Evolutionary conservation across 2,113 vertebrate genomes (phyloP), one percentile per base, ranked within the genome.

Genomic region (Pandion haliaetus): DNA sequence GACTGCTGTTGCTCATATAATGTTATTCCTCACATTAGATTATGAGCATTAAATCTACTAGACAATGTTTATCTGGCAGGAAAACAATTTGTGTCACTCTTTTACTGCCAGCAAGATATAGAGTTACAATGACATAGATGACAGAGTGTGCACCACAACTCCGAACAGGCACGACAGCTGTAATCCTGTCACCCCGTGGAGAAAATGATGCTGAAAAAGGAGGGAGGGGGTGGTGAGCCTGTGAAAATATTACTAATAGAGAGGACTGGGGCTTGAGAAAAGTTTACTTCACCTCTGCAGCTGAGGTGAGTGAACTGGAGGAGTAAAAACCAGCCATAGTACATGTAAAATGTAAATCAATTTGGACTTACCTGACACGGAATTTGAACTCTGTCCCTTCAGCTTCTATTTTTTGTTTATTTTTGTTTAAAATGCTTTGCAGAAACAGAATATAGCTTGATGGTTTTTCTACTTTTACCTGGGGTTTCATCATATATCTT

Each of bases 21-120:
- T 83, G 59, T 90, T 90, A 93, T 90, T 92, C 74, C 76, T 92
- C 63, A 44, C 76, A 81, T 97, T 90, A 93, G 76, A 86, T 86
- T 88, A 86, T 67, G 50, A 83, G 63, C 82, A 90, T 92, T 95
- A 95, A 95, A 92, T 96, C 82, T 74, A 70, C 59, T 81, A 92
- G 88, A 92, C 82, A 96, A 40, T 90, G 85, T 92, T 96, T 88
- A 93, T 88, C 76, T 86, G 63, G 54, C 79, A 74, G 67, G 63
- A 88, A 97, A 90, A 96, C 92, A 87, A 93, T 94, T 90, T 95
- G 76, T 96, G 92, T 93, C 95, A 86, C 67, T 91, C 42, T 79
- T 93, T 85, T 90, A 92, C 63, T 86, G 90, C 80, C 65, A 88
- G 92, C 38, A 84, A 93, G 88, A 88, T 20, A 72, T 21, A 93